phyloP scores from a whole-genome alignment of 2,888 invertebrate genomes.

The Hirtodrosophila confusa region DNA sequence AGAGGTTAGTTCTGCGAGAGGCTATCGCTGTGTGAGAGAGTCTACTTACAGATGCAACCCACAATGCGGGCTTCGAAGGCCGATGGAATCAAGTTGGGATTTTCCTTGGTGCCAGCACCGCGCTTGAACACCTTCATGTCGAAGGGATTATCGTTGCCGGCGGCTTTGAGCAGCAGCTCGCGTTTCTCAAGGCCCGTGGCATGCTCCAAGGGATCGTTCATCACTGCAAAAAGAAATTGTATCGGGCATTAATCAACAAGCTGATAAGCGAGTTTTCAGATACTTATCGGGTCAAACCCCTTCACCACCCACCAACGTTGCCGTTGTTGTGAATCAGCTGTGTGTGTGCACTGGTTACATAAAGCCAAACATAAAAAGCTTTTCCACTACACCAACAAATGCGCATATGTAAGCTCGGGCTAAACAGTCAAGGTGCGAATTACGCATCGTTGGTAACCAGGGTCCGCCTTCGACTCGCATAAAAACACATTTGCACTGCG shows the following conservation, averaged over 20 bases:
- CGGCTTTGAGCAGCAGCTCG: constrained; percentile 93
- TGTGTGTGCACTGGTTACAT: constrained; percentile 50
- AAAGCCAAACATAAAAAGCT: constrained; percentile 33
- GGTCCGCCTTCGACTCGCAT: constrained; percentile 6
- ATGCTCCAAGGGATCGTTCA: constrained; percentile 95
- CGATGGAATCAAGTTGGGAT: constrained; percentile 95
- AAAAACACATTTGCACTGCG: constrained; percentile 47
- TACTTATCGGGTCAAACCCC: not conserved
- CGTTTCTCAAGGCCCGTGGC: constrained; percentile 96
- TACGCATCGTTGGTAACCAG: constrained; percentile 6
- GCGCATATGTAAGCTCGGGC: not conserved
- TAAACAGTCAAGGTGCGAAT: constrained; percentile 30
- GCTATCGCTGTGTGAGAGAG: not conserved
- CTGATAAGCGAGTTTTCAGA: constrained; percentile 5
- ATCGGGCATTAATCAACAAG: constrained; percentile 14
- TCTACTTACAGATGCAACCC: constrained; percentile 94
- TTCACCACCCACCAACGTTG: not conserved
- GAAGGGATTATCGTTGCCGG: constrained; percentile 95
- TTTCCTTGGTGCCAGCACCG: constrained; percentile 91
- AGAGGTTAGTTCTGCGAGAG: not conserved
- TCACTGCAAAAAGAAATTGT: constrained; percentile 85
- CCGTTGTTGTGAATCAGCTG: constrained; percentile 52
- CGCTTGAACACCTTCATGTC: constrained; percentile 93
- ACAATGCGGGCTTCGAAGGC: constrained; percentile 95
- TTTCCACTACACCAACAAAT: not conserved